Base-by-base conservation (phyloP, 2,113 vertebrate species). In the Oreocharis arfaki region DNA sequence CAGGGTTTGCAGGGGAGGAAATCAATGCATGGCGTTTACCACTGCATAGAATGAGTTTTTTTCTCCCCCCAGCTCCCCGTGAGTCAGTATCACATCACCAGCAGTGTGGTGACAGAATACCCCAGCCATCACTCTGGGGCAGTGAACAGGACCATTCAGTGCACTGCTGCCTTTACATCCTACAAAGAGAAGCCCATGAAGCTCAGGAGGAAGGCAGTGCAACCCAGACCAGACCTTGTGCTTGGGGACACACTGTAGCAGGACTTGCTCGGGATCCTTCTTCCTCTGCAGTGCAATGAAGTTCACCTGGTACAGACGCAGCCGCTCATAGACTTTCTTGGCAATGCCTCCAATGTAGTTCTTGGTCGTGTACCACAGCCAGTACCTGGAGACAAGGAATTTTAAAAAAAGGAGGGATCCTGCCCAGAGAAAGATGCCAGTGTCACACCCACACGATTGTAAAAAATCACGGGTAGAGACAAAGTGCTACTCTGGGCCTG, bases 321-420 rank as follows among this genome's bases (percentile, higher is more conserved):
- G 97, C 61, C 97, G 98, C 75, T 99, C 98, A 47, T 99, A 99
- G 71, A 99, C 98, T 60, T 98, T 99, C 94, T 97, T 98, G 10
- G 99, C 99, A 56, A 98, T 98, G 56, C 98, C 99, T 57, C 98
- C 98, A 32, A 99, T 98, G 33, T 98, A 99, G 46, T 93, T 96
- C 96, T 98, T 98, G 59, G 99, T 98, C 85, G 98, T 99, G 92
- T 99, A 99, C 99, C 99, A 99, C 37, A 99, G 97, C 99, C 99
- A 99, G 97, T 99, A 99, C 99, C 99, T 99, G 94, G 61, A 67
- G 44, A 75, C 7, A 59, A 46, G 46, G 32, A 30, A 56, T 73
- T 85, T 4, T 44, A 46, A 41, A 49, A 89, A 77, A 86, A 67
- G 6, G 4, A 52, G 13, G 13, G 30, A 60, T 14, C 20, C 23